These are phyloP conservation scores for Platygyra sinensis DNA, from an alignment of 64 coral and sea anemone genomes.

Conservation along the genomic window DNA sequence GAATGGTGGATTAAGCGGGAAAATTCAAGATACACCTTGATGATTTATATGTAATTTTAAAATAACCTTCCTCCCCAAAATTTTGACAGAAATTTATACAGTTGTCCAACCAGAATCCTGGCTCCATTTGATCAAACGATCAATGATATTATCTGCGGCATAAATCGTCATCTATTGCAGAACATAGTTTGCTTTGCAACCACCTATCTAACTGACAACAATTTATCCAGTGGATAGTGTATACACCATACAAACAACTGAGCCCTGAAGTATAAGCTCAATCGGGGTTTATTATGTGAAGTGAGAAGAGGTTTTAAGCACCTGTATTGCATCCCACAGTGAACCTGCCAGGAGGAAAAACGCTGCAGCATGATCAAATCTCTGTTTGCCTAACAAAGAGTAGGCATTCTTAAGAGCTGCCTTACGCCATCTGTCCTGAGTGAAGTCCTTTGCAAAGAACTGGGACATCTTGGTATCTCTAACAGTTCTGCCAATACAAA, in stretches of 20 bases:
- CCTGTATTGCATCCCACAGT: constrained; percentile 96
- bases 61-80: neutral
- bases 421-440: constrained; percentile 92
- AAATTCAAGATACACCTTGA: neutral
- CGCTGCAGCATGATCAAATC: constrained; percentile 96
- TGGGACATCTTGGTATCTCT: constrained; percentile 90
- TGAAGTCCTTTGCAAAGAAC: constrained; percentile 93
- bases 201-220: too few species aligned
- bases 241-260: too few species aligned
- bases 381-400: constrained; percentile 91
- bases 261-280: too few species aligned
- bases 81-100: too few species aligned
- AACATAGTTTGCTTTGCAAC: too few species aligned
- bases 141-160: too few species aligned
- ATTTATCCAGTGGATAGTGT: too few species aligned
- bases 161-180: too few species aligned
- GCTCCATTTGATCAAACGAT: too few species aligned
- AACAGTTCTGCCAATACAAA: constrained; percentile 66
- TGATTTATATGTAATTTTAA: neutral
- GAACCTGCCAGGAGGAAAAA: constrained; percentile 96
- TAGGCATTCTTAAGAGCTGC: constrained; percentile 98
- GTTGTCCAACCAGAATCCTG: too few species aligned
- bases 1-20: neutral
- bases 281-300: too few species aligned
- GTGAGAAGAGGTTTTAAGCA: neutral